Base-by-base conservation (phyloP, 2,113 vertebrate species). In the Nycticryphes semicollaris region DNA sequence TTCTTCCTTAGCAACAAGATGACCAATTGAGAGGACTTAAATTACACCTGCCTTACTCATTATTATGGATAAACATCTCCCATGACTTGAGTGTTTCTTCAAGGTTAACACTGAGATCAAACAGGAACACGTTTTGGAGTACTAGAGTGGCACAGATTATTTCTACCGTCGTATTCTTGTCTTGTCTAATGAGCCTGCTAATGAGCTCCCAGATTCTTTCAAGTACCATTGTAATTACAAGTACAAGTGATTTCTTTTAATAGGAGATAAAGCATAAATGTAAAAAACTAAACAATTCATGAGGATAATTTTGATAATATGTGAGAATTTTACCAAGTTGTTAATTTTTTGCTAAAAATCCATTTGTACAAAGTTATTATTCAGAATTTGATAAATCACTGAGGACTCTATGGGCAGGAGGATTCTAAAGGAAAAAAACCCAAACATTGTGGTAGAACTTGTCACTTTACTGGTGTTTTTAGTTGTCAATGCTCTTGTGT, bases 31-130 rank as follows among this genome's bases (percentile, higher is more conserved):
- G 25, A 53, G 37, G 27, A 27, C n/a, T 8, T 43, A 39, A 63
- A 62, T 57, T 74, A 23, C 30, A 28, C 18, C 14, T 68, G 30
- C 8, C 15, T 69, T 91, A 51, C 47, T 19, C 15, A 4, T 79
- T 62, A 11, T 43, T 50, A 25, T 39, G 8, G 67, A 5, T 83
- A 33, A 54, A 30, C 27, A 74, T 79, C 47, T 50, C 20, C 50
- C 69, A 12, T 1, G 1, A 21, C 21, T 53, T 57, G 1, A 0
- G 1, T 30, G 2, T 83, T 78, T 73, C 64, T 50, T 24, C 35
- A 51, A 39, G 24, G 13, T 73, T 79, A 51, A 74, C 4, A 6
- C 9, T 63, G 19, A 69, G n/a, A 43, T 76, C 56, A 86, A 90
- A 51, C 21, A 76, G 37, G 43, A 78, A 35, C 14, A 20, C 24